phyloP scores from a whole-genome alignment of 2,888 invertebrate species.

The Aleiodes testaceus region DNA sequence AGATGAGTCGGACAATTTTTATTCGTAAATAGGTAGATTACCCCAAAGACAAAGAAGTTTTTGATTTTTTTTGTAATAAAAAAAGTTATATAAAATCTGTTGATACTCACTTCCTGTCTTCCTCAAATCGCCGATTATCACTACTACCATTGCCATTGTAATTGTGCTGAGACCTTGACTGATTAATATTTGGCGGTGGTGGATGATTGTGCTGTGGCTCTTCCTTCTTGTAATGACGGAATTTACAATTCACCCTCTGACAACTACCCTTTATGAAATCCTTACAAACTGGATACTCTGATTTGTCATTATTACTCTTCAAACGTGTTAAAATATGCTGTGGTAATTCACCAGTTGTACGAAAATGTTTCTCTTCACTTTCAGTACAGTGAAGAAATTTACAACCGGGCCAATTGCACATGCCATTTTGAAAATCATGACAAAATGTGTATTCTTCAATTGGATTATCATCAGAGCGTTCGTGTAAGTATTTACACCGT shows the following conservation, averaged over 20 bases:
- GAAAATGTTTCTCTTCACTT: constrained; percentile 85
- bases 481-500: constrained; percentile 75
- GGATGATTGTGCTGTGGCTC: constrained; percentile 63
- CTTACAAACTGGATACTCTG: constrained; percentile 73
- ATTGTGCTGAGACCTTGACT: constrained; percentile 62
- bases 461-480: constrained; percentile 70
- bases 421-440: constrained; percentile 83
- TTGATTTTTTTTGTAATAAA: too few species aligned
- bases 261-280: constrained; percentile 75
- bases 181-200: constrained; percentile 58
- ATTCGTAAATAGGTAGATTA: too few species aligned
- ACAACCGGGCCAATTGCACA: constrained; percentile 83
- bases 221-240: constrained; percentile 65
- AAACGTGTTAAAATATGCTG: constrained; percentile 72
- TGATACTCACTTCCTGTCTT: constrained; percentile 64
- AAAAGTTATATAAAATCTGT: too few species aligned
- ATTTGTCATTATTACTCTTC: constrained; percentile 67
- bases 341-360: constrained; percentile 82
- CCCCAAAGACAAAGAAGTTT: too few species aligned
- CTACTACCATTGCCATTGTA: constrained; percentile 56
- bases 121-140: constrained; percentile 64
- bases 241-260: constrained; percentile 69
- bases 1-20: too few species aligned
- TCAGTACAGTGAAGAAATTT: constrained; percentile 85
- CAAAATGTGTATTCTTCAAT: constrained; percentile 75